Conservation (phyloP, 2,797 vertebrate species). For the Alca torda region DNA sequence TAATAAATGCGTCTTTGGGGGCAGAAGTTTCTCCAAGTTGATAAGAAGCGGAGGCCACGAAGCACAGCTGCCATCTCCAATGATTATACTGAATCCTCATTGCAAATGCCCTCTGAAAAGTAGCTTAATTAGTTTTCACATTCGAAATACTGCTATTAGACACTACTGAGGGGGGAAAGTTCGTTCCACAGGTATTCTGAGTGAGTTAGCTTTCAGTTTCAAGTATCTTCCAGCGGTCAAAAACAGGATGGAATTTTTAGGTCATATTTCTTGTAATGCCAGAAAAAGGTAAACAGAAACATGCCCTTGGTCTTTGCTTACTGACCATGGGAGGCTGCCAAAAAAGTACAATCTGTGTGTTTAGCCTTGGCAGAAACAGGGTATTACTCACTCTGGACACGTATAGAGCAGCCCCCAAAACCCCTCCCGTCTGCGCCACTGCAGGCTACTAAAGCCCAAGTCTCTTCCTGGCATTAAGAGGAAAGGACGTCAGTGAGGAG, state of each 20-base stretch:
- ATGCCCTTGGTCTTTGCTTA: constrained; percentile 48
- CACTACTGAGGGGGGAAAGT: background rate
- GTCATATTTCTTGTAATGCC: background rate
- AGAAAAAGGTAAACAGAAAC: constrained; percentile 30
- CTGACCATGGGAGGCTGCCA: constrained; percentile 31
- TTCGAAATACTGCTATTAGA: background rate
- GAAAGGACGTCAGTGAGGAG: background rate
- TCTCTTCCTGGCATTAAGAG: background rate
- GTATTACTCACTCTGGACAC: background rate
- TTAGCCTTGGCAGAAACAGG: constrained; percentile 44
- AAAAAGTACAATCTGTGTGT: background rate
- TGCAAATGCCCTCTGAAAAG: background rate
- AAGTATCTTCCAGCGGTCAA: background rate
- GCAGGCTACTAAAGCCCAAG: background rate
- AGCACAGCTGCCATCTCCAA: background rate
- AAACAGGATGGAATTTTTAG: background rate
- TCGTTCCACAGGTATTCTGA: background rate
- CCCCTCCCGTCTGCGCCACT: background rate
- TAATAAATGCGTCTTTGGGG: background rate
- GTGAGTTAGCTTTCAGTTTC: background rate
- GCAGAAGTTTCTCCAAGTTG: background rate
- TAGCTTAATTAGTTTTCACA: background rate
- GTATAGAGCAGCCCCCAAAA: background rate
- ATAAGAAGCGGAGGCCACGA: background rate
- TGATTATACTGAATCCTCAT: background rate